Base-by-base conservation (phyloP, 1,140 invertebrate species). In the Polypedilum pembai region DNA sequence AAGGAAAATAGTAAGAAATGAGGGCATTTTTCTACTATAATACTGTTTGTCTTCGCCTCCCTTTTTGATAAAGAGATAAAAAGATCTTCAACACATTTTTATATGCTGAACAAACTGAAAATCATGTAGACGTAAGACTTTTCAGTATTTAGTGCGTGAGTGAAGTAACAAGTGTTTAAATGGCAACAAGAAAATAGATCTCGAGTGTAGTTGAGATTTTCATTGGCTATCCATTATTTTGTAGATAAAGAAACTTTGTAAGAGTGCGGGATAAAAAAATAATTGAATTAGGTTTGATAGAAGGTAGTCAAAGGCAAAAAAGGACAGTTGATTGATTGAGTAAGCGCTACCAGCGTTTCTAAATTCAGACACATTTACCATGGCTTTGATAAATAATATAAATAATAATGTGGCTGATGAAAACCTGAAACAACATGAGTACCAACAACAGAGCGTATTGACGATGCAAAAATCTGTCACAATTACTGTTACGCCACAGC, bases 401-500 rank as follows among this genome's bases (percentile, higher is more conserved):
- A 33, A 33, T 33, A 69, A 69, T 20, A 69, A 69, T 21, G 65
- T 69, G 65, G 20, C n/a, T 69, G 65, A 69, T 20, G 65, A 69
- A 10, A 69, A 3, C 3, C 20, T 20, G 75, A 79, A 80, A 75
- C 80, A 82, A 73, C 79, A 80, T 40, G 80, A 81, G 74, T 81
- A 83, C 75, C 82, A 84, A 74, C 81, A 83, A 74, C 81, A 83
- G 5, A 78, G 78, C 3, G 80, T 82, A 73, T 84, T 84, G 76
- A 84, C 83, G 74, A 82, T 83, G 78, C 81, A 82, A 74, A 88
- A 87, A 76, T 87, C 86, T 41, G 87, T 88, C 45, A 87, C 87
- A 20, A 87, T 88, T 18, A 83, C 86, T 8, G 87, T 88, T 15
- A 85, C 85, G 3, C 89, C 90, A 7, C 90, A 91, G 78, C 84